Conservation (phyloP, 2,113 vertebrate species). For the Tyrannus savana region DNA sequence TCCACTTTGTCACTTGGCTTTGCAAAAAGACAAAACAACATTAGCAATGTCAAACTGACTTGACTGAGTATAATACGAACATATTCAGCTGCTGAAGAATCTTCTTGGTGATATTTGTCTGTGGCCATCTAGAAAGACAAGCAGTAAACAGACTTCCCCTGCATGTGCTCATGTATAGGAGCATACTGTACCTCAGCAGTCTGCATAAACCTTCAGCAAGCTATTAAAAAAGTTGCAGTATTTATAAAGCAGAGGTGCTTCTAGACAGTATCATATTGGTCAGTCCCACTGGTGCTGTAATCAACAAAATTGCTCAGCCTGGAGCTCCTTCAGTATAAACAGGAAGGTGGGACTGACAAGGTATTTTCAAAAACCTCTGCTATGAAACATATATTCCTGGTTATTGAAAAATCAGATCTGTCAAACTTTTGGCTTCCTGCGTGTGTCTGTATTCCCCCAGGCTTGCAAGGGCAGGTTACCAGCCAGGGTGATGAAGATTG, state of each 20-base stretch:
- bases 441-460: not conserved
- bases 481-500: not conserved
- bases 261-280: not conserved
- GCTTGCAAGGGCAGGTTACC: slow-evolving; percentile 1
- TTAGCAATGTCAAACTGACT: not conserved
- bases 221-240: not conserved
- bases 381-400: not conserved
- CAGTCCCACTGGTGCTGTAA: not conserved
- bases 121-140: not conserved
- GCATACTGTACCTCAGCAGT: not conserved
- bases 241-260: not conserved
- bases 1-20: not conserved
- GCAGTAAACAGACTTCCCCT: not conserved
- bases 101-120: not conserved
- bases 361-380: not conserved
- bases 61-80: not conserved
- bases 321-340: not conserved
- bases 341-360: not conserved
- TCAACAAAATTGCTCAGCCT: not conserved
- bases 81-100: not conserved
- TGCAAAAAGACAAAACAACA: not conserved
- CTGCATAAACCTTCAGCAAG: not conserved
- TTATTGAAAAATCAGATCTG: slow-evolving; percentile 30
- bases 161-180: accelerated
- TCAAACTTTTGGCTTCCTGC: not conserved